phyloP scores from a whole-genome alignment of 2,797 vertebrate species.

The Crotalus adamanteus region DNA sequence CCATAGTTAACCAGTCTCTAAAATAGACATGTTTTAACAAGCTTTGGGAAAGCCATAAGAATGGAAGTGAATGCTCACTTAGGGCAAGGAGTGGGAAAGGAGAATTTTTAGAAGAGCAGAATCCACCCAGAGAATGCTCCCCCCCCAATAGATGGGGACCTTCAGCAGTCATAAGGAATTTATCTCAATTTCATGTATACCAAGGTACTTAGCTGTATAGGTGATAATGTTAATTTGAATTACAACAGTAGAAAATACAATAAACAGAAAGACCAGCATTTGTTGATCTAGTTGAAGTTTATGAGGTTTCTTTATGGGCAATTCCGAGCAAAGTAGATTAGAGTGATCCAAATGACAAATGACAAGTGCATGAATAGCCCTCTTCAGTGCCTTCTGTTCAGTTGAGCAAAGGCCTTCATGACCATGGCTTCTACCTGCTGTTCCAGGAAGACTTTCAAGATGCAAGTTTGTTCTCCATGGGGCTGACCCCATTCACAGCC shows the following conservation, averaged over 20 bases:
- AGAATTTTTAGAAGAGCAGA: neutral
- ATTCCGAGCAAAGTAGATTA: neutral
- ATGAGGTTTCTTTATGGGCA: neutral
- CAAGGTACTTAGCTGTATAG: neutral
- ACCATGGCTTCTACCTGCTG: neutral
- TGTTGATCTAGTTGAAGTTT: neutral
- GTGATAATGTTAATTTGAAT: neutral
- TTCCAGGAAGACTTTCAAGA: no score
- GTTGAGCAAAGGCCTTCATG: neutral
- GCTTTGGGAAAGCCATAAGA: neutral
- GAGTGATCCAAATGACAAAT: neutral
- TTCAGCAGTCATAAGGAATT: neutral
- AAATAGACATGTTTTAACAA: neutral
- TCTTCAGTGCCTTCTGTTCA: neutral
- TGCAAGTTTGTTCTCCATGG: neutral
- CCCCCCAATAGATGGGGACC: neutral
- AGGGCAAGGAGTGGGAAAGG: neutral
- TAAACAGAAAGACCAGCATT: neutral
- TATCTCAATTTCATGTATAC: neutral
- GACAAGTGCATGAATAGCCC: neutral
- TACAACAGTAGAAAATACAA: neutral
- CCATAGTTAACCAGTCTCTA: neutral
- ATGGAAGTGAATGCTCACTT: neutral
- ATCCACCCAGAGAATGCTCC: neutral
- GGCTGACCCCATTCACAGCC: neutral